Conservation (phyloP, 37 sponge, comb jelly and placozoan genomes). For the Ianthella basta region DNA sequence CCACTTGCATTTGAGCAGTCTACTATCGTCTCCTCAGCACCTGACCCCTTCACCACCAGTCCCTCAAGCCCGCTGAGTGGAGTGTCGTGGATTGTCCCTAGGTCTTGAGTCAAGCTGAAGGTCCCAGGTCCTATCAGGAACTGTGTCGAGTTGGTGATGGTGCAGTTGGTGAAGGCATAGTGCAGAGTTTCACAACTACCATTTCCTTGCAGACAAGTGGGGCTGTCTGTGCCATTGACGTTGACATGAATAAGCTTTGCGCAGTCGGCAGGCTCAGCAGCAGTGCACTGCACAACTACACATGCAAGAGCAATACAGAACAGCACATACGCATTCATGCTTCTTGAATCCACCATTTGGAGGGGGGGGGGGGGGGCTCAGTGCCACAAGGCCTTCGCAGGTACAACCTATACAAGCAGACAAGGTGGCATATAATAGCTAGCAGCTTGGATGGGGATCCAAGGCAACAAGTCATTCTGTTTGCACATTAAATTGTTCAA, state of each 20-base stretch:
- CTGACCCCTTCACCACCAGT: background rate
- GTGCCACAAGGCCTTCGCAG: no score
- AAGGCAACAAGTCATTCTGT: no score
- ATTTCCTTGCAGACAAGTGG: background rate
- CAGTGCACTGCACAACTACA: background rate
- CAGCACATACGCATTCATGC: no score
- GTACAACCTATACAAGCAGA: no score
- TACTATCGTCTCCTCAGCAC: background rate
- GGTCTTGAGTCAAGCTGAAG: background rate
- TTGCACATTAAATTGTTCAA: no score
- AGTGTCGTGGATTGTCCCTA: background rate
- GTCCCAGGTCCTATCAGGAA: constrained; percentile 17
- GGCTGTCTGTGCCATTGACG: background rate
- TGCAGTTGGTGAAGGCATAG: constrained; percentile 25
- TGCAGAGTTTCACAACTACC: background rate
- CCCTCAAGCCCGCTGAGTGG: background rate
- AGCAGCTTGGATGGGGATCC: no score
- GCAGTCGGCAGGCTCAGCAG: background rate
- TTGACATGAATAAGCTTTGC: background rate
- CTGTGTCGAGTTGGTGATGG: background rate
- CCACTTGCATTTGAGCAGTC: background rate
- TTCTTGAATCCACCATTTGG: no score
- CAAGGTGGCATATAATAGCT: no score
- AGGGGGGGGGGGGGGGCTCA: no score
- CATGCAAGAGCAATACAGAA: no score